Evolutionary conservation across 2,113 vertebrate species (phyloP), one percentile per base, ranked within the genome.

Genomic region (Stomatorhinus ivindoensis): DNA sequence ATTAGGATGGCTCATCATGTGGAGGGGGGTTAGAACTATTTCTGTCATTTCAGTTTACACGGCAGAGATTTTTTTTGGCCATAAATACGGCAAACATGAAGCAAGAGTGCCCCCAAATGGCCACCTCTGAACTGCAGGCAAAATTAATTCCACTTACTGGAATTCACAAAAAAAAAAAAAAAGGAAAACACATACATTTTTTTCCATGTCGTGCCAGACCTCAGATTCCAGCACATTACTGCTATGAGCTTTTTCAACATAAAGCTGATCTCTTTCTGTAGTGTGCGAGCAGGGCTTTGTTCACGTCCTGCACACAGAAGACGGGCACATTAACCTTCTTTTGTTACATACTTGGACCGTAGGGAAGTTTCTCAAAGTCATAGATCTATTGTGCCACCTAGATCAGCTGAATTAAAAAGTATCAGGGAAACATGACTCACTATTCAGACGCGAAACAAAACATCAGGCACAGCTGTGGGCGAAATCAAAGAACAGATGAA

Each of bases 1-100:
- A 87, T 87, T 87, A 87, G 31, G 19, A 53, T 21, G 90, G 93
- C 92, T 90, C 92, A 92, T 92, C 80, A 86, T 92, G 90, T 91
- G 87, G 87, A 91, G 48, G 17, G 1, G 24, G 13, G 42, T 88
- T 88, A 46, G 3, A 90, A 92, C 92, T 95, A 95, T 95, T 95
- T 95, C 94, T 93, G 94, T 90, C 87, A 65, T 94, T 94, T 94
- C 92, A 94, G 93, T 92, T 93, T 93, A 91, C 93, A 95, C 90
- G 95, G 93, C 93, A 94, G 93, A 88, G 90, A 90, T 87, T 90
- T 90, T 90, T 73, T 90, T 93, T 94, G 91, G 91, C 90, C 90
- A 89, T 39, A 90, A 53, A 48, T 61, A 51, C 47, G 35, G n/a
- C 42, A 39, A 53, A 21, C 50, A 35, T 76, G 50, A 65, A 47